phyloP scores from a whole-genome alignment of 2,113 vertebrate genomes.

The Hydrolagus affinis region DNA sequence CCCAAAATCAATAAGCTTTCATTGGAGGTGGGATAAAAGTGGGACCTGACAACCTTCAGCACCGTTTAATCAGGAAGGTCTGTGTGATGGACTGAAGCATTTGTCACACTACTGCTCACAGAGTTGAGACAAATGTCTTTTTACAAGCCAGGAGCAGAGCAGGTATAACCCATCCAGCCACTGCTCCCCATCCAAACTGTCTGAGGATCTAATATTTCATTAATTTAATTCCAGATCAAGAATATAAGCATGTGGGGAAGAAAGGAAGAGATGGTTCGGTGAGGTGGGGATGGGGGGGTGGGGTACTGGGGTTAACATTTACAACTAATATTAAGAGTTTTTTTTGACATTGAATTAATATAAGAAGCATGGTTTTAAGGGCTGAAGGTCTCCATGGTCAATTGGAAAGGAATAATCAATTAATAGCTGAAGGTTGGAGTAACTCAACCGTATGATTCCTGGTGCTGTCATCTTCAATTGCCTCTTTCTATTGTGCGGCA shows the following conservation, averaged over 20 bases:
- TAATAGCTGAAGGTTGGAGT: neutral
- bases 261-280: no score
- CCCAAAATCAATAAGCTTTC: conserved; percentile 24
- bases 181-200: no score
- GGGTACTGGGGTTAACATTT: no score
- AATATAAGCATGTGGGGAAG: neutral
- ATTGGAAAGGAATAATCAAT: conserved; percentile 1
- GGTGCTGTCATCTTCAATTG: no score
- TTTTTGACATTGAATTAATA: no score
- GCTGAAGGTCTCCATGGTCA: neutral
- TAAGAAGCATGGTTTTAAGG: neutral
- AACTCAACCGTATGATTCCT: neutral
- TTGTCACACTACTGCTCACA: neutral
- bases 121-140: neutral
- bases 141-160: neutral
- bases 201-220: neutral
- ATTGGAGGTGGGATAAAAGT: neutral
- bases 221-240: neutral
- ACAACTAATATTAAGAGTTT: no score
- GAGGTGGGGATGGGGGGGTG: no score
- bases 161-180: no score
- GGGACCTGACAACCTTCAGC: neutral
- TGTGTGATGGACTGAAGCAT: neutral
- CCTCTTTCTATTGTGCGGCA: neutral
- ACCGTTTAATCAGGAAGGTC: conserved; percentile 8